Base-by-base conservation (phyloP, 2,888 invertebrate genomes). In the Geophilus truncorum region DNA sequence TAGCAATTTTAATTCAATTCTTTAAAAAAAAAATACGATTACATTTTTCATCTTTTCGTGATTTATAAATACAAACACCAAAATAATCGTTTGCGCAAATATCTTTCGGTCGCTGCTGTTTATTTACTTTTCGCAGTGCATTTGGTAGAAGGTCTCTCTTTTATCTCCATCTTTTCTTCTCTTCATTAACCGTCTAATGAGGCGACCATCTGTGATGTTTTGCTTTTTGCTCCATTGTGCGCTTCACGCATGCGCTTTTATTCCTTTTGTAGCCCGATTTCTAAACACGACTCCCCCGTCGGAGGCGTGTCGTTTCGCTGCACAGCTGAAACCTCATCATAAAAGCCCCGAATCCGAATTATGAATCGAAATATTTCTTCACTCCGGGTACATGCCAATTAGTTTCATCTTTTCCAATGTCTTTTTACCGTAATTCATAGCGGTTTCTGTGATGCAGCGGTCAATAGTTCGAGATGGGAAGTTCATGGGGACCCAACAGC, bases 91-190 rank as follows among this genome's bases (percentile, higher is more conserved):
- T n/a, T 1, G 57, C 18, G 23, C 57, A 23, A 57, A 23, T 57
- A 18, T 23, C 57, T 57, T 57, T 23, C 57, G 57, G 10, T 5
- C 57, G 18, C 57, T 57, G 57, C 57, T 57, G 57, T 57, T 57
- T 57, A 57, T 57, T 57, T 57, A 57, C 57, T 57, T 57, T 40
- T 57, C 15, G 57, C 57, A 57, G 57, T 9, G 57, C 57, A 18
- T 57, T 57, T 21, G 15, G 57, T 9, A 57, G 23, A 57, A 21
- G 57, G n/a, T n/a, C n/a, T 57, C 57, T 57, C 57, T 57, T 57
- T 57, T 57, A 57, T 57, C 57, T 57, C 57, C 57, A 57, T 57
- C 57, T 57, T 57, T 57, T 57, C 57, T 57, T 57, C 57, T 57
- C 57, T 57, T 57, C 57, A 57, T 57, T 57, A 57, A 57, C 57